These are phyloP conservation scores for Clarias platycephalus DNA, from an alignment of 2,797 vertebrate species.

Conservation along the genomic window DNA sequence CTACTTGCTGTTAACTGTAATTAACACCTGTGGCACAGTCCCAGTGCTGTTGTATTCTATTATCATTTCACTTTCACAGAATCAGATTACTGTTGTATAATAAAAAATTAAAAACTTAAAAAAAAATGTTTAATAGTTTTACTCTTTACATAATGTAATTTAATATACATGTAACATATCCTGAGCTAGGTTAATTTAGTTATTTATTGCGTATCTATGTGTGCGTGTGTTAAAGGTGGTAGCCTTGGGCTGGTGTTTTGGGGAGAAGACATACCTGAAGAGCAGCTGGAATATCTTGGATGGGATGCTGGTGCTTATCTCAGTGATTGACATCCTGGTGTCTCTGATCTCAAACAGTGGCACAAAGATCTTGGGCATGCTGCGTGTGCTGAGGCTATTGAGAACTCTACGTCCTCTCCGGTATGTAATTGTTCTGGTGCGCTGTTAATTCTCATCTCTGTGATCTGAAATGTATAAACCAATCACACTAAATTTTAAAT, in stretches of 20 bases:
- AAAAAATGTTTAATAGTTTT: neutral
- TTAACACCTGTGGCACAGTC: no score
- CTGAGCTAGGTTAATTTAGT: neutral
- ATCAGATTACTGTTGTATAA: no score
- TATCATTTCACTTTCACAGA: no score
- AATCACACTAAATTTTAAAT: neutral
- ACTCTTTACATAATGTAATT: neutral
- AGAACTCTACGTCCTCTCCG: slow-evolving; percentile 90
- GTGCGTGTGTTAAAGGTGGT: slow-evolving; percentile 78
- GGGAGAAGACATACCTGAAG: slow-evolving; percentile 88
- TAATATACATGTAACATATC: neutral
- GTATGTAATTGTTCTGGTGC: slow-evolving; percentile 64
- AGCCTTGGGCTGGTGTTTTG: slow-evolving; percentile 90
- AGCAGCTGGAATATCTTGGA: slow-evolving; percentile 98
- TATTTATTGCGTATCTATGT: neutral
- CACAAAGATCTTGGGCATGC: slow-evolving; percentile 96
- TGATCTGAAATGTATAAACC: neutral
- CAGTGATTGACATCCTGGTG: slow-evolving; percentile 92
- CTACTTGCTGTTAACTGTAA: no score
- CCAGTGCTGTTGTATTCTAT: no score
- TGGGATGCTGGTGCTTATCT: slow-evolving; percentile 94
- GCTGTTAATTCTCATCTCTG: neutral
- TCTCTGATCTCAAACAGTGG: slow-evolving; percentile 91
- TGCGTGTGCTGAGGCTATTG: slow-evolving; percentile 89
- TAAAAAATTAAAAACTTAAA: neutral